A percentile compares a stretch with the other conserved stretches of the same genome.
phyloP scores from a whole-genome alignment of 1,140 invertebrate genomes.

The Papilio glaucus region DNA sequence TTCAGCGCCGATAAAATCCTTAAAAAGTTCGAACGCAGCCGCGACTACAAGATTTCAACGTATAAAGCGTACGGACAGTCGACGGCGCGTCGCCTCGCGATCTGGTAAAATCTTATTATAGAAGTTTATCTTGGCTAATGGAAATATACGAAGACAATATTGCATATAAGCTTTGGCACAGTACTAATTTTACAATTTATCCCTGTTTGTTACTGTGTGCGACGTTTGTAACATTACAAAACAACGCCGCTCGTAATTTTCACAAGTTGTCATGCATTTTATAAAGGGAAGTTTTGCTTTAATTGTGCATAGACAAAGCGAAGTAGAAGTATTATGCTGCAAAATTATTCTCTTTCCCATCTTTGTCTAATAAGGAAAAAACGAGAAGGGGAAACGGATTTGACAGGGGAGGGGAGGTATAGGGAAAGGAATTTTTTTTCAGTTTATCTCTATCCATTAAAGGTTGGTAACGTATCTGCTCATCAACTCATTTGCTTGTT shows the following conservation, averaged over 20 bases:
- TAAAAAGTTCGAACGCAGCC: constrained; percentile 72
- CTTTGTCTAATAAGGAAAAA: too few species aligned
- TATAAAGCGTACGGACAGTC: constrained; percentile 83
- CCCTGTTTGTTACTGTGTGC: neutral
- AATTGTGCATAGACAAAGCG: too few species aligned
- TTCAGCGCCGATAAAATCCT: constrained; percentile 83
- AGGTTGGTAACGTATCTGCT: too few species aligned
- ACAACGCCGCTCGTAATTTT: neutral
- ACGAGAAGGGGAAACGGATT: too few species aligned
- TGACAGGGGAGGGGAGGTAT: too few species aligned
- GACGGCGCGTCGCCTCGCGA: constrained; percentile 52
- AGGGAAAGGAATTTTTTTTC: too few species aligned
- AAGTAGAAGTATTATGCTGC: too few species aligned
- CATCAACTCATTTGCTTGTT: too few species aligned
- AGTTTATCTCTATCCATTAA: too few species aligned
- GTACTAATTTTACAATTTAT: constrained; percentile 12
- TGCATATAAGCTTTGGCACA: neutral
- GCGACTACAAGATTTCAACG: constrained; percentile 76
- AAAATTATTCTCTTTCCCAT: too few species aligned
- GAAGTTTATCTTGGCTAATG: constrained; percentile 5
- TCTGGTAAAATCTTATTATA: constrained; percentile 74
- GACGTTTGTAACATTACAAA: neutral
- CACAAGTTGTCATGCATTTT: neutral
- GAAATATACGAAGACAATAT: constrained; percentile 21
- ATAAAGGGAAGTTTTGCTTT: too few species aligned